Percentiles rank a stretch among this genome's conserved stretches.
Conservation (phyloP, 2,113 vertebrate genomes). For the Caretta caretta region DNA sequence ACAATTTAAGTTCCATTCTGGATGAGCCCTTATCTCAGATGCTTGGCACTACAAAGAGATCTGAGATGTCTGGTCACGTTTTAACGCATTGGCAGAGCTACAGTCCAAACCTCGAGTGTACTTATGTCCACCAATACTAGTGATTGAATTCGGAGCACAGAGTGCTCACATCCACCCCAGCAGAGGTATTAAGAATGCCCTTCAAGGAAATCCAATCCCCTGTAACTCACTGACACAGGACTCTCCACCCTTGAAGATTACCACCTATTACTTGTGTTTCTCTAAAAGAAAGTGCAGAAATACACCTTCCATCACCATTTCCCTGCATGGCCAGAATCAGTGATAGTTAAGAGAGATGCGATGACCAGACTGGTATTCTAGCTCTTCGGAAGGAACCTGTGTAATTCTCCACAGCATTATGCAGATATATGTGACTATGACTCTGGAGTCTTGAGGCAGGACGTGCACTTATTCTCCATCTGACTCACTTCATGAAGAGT, state of each 20-base stretch:
- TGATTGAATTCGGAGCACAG: rapidly evolving
- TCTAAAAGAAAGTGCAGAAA: neutral
- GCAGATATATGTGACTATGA: rapidly evolving
- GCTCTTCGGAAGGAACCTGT: neutral
- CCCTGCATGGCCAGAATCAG: too few relatives aligned
- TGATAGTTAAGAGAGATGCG: neutral
- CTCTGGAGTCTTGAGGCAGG: neutral
- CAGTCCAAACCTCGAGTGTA: neutral
- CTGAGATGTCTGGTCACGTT: rapidly evolving
- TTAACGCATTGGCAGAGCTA: neutral
- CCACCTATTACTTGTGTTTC: neutral
- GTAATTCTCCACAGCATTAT: neutral
- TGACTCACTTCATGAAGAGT: neutral
- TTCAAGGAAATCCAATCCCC: neutral
- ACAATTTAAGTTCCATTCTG: neutral
- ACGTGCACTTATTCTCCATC: neutral
- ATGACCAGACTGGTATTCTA: neutral
- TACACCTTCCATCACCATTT: neutral
- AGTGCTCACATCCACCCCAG: neutral
- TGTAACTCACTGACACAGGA: neutral
- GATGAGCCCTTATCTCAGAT: neutral
- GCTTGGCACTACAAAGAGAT: neutral
- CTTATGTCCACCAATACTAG: rapidly evolving
- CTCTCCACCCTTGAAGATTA: neutral
- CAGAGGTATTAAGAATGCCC: neutral